phyloP scores from a whole-genome alignment of 1,140 invertebrate genomes.

The Diploscapter pachys region DNA sequence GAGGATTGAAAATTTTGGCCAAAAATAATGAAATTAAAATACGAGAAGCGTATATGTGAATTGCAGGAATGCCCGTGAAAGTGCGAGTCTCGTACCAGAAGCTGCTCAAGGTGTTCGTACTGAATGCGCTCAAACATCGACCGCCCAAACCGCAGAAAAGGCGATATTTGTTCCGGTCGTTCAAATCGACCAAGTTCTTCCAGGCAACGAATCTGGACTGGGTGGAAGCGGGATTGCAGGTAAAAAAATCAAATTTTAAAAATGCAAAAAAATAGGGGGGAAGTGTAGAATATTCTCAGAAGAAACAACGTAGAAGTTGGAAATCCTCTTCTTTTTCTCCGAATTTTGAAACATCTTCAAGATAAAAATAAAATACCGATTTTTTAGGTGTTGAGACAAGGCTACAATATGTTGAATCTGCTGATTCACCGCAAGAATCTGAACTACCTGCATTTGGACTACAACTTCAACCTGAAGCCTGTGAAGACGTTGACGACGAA shows the following conservation, averaged over 20 bases:
- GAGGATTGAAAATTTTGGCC: background rate
- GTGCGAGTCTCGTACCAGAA: slow-evolving; percentile 99
- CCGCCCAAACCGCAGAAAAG: slow-evolving; percentile 98
- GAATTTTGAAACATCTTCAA: too few relatives aligned
- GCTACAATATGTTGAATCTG: slow-evolving; percentile 99
- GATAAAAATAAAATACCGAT: too few relatives aligned
- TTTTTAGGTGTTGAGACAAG: slow-evolving; percentile 82
- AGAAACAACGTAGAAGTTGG: too few relatives aligned
- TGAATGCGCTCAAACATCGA: slow-evolving; percentile 93
- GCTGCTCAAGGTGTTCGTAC: slow-evolving; percentile 92
- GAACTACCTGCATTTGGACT: slow-evolving; percentile 98
- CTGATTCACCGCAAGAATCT: slow-evolving; percentile 98
- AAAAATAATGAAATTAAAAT: too few relatives aligned
- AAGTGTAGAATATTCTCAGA: too few relatives aligned
- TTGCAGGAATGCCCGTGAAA: slow-evolving; percentile 81
- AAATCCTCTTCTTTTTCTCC: too few relatives aligned
- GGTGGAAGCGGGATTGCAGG: slow-evolving; percentile 94
- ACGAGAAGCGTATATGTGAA: background rate
- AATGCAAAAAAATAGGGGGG: too few relatives aligned
- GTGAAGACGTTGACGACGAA: slow-evolving; percentile 95
- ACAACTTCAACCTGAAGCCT: slow-evolving; percentile 99
- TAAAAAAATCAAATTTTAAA: too few relatives aligned
- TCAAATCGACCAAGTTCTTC: slow-evolving; percentile 99
- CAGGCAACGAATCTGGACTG: slow-evolving; percentile 98
- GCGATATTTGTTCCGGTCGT: slow-evolving; percentile 80